Conservation (phyloP, 1,140 invertebrate species). For the Drosophila melanica region DNA sequence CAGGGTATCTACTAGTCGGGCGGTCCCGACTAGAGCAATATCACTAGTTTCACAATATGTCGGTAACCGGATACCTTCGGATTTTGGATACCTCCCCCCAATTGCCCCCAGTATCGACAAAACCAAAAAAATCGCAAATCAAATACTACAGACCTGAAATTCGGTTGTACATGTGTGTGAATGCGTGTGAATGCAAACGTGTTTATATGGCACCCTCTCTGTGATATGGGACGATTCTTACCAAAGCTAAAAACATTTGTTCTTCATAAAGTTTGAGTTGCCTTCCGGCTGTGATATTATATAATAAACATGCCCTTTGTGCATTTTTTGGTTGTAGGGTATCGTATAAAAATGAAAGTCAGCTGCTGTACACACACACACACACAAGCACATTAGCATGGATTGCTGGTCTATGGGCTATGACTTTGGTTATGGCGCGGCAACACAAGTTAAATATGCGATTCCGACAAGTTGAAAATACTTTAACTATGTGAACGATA, state of each 20-base stretch:
- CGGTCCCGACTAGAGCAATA: too few species aligned
- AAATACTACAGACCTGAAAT: too few species aligned
- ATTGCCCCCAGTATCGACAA: too few species aligned
- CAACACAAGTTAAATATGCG: conserved; percentile 41
- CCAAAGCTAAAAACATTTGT: neutral
- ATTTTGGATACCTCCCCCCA: too few species aligned
- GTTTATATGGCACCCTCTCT: too few species aligned
- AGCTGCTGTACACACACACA: conserved; percentile 27
- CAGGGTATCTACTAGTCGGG: too few species aligned
- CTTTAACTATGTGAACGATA: conserved; percentile 57
- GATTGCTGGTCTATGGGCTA: neutral
- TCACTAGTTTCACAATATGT: too few species aligned
- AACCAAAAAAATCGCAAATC: too few species aligned
- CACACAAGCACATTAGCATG: conserved; percentile 22
- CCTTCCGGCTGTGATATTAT: neutral
- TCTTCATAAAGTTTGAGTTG: neutral
- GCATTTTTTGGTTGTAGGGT: neutral
- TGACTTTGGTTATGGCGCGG: neutral
- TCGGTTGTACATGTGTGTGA: too few species aligned
- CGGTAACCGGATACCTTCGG: too few species aligned
- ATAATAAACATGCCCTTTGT: neutral
- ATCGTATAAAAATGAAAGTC: conserved; percentile 32
- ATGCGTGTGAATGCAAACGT: too few species aligned
- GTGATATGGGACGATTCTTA: too few species aligned
- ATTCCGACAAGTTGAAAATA: conserved; percentile 70